Evolutionary conservation across 1,140 invertebrate species (phyloP).

Genomic region (Latrodectus geometricus): DNA sequence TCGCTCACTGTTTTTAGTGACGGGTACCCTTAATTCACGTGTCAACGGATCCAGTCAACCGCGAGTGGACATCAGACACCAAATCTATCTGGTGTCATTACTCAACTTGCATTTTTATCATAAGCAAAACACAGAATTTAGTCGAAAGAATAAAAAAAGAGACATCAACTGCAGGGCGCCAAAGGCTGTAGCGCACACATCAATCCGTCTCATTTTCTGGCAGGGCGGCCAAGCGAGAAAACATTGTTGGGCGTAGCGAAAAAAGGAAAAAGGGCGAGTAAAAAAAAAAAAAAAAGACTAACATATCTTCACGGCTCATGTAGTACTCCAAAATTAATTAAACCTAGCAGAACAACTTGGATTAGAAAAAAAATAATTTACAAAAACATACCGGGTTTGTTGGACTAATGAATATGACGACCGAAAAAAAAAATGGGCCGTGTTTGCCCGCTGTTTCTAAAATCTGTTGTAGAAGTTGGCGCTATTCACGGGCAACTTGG

Average conservation of each 20-base stretch:
- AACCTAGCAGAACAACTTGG: conserved; percentile 39
- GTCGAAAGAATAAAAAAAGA: neutral
- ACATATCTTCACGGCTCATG: conserved; percentile 51
- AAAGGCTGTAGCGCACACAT: neutral
- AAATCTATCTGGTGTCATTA: neutral
- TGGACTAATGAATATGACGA: conserved; percentile 48
- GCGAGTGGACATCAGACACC: neutral
- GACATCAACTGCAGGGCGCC: neutral
- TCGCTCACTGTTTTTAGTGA: neutral
- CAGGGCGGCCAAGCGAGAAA: neutral
- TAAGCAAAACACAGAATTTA: neutral
- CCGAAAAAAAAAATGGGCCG: neutral
- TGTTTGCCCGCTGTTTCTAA: conserved; percentile 19
- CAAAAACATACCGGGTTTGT: neutral
- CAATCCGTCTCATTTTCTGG: neutral
- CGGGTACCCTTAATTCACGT: neutral
- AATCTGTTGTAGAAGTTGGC: neutral
- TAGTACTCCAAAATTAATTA: conserved; percentile 55
- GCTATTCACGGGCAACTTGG: neutral
- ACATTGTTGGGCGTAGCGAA: neutral
- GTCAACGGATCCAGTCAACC: neutral
- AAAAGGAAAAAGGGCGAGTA: neutral
- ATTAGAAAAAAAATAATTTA: neutral
- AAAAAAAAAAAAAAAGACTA: neutral
- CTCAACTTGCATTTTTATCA: neutral